Evolutionary conservation across 2,888 invertebrate genomes (phyloP).

Genomic region (Catotricha subobsoleta): DNA sequence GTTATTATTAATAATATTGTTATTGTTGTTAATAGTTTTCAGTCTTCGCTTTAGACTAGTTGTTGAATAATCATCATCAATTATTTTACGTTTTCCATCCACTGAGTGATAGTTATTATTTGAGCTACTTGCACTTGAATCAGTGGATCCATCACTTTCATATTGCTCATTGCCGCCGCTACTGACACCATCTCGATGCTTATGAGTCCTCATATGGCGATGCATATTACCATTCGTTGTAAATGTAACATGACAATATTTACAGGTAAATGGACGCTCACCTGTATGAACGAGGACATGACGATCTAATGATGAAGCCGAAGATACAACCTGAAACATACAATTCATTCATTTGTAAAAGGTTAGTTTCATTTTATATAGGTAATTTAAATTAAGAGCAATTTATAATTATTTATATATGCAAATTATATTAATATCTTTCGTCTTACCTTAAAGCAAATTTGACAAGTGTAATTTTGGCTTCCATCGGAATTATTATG

Average conservation of each 20-base stretch:
- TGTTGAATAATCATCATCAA: conserved; percentile 16
- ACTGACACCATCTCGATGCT: conserved; percentile 21
- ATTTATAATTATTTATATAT: too few relatives aligned
- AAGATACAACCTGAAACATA: conserved; percentile 41
- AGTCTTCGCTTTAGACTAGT: conserved; percentile 14
- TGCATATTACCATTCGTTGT: conserved; percentile 79
- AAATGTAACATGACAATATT: conserved; percentile 59
- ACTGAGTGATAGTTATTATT: conserved; percentile 11
- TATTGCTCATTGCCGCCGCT: conserved; percentile 30
- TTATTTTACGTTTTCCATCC: conserved; percentile 20
- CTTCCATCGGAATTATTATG: conserved; percentile 38
- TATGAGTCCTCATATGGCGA: conserved; percentile 58
- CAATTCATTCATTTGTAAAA: background rate
- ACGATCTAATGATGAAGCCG: conserved; percentile 58
- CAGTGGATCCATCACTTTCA: conserved; percentile 39
- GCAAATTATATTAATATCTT: too few relatives aligned
- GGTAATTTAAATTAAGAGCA: too few relatives aligned
- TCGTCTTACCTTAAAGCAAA: conserved; percentile 28
- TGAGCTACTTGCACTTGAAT: conserved; percentile 27
- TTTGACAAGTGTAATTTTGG: conserved; percentile 30
- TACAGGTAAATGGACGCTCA: conserved; percentile 63
- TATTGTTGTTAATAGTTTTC: conserved; percentile 20
- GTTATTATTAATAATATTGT: conserved; percentile 2
- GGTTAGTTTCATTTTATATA: too few relatives aligned
- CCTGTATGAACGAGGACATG: conserved; percentile 67